These are phyloP conservation scores for Leptodactylus fuscus DNA, from an alignment of 2,113 vertebrate species.

Conservation along the genomic window DNA sequence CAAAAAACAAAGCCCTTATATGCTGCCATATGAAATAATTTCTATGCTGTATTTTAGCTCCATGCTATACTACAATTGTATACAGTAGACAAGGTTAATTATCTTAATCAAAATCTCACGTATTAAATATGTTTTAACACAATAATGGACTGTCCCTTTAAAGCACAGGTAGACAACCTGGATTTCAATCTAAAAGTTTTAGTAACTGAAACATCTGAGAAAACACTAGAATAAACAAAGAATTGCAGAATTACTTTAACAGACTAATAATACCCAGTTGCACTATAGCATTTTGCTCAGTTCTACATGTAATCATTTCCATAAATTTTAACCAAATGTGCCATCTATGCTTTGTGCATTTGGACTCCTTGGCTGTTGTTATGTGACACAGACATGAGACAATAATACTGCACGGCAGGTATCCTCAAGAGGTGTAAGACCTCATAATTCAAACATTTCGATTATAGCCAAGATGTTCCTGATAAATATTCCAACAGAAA, in stretches of 20 bases:
- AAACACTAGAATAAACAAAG: background rate
- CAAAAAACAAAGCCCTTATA: too few relatives aligned
- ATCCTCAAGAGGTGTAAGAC: background rate
- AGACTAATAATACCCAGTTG: background rate
- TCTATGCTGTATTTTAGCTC: too few relatives aligned
- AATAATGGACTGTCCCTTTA: too few relatives aligned
- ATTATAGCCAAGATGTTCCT: constrained; percentile 33
- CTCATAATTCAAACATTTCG: constrained; percentile 41
- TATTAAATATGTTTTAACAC: too few relatives aligned
- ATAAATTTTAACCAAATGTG: background rate
- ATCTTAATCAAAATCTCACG: too few relatives aligned
- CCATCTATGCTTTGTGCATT: background rate
- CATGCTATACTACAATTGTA: too few relatives aligned
- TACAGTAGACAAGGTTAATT: too few relatives aligned
- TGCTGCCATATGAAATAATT: too few relatives aligned
- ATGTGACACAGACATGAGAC: background rate
- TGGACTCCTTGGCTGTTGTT: background rate
- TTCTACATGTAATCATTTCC: background rate
- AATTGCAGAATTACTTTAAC: background rate
- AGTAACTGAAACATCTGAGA: too few relatives aligned
- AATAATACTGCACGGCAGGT: constrained; percentile 20
- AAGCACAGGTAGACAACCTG: too few relatives aligned
- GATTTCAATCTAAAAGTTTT: too few relatives aligned
- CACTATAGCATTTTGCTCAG: background rate
- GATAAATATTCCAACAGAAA: constrained; percentile 46